phyloP scores from a whole-genome alignment of 2,888 invertebrate genomes.

The Harmothoe impar region DNA sequence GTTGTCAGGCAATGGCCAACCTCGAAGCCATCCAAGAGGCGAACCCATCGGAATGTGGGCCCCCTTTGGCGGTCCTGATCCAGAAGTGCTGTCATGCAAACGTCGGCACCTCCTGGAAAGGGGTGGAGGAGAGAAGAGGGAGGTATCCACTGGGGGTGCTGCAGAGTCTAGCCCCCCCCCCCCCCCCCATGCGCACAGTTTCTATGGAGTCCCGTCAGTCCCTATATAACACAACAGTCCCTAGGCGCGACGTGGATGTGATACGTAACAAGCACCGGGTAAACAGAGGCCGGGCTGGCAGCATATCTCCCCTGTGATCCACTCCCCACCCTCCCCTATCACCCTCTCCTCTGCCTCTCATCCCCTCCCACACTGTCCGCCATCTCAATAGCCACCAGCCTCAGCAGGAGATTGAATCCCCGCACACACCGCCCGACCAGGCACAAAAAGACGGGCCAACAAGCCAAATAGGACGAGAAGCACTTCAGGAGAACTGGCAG shows the following conservation, averaged over 20 bases:
- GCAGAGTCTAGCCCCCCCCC: neutral
- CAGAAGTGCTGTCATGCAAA: neutral
- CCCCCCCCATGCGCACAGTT: too few relatives aligned
- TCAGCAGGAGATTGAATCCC: constrained; percentile 39
- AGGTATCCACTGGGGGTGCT: neutral
- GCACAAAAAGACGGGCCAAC: constrained; percentile 46
- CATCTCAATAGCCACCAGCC: neutral
- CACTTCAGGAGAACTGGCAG: constrained; percentile 5
- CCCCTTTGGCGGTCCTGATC: neutral
- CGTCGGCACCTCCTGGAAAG: neutral
- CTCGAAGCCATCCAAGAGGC: too few relatives aligned
- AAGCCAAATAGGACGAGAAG: constrained; percentile 37
- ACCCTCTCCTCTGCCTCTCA: neutral
- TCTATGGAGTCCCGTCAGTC: neutral
- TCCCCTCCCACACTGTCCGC: neutral
- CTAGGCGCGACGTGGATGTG: neutral
- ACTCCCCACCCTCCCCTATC: neutral
- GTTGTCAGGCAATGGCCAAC: too few relatives aligned
- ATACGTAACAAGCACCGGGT: constrained; percentile 1
- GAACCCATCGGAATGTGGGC: too few relatives aligned
- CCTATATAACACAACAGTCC: constrained; percentile 17
- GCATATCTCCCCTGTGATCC: constrained; percentile 44
- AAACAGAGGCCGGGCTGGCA: neutral
- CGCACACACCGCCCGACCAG: neutral
- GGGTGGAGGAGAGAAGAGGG: neutral